Base-by-base conservation (phyloP, 2,888 invertebrate species). In the Napeogenes sylphis region DNA sequence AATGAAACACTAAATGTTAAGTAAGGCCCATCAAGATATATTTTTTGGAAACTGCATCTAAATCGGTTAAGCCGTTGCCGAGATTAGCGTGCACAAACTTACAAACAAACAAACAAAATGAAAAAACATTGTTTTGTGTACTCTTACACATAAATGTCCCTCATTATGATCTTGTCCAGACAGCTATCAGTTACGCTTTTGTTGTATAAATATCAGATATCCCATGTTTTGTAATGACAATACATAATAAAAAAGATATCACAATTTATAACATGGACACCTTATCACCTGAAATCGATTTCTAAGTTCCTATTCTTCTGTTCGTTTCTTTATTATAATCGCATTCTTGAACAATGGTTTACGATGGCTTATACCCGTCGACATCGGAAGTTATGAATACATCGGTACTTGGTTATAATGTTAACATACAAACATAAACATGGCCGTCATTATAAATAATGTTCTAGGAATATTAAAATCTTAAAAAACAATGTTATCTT, bases 371-470 rank as follows among this genome's bases (percentile, higher is more conserved):
- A 78, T 78, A 69, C 66, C 58, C 68, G 68, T 71, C 71, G 64
- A 73, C 76, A 73, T 73, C 78, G 82, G 84, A 85, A 81, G 83
- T 79, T 81, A 79, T 81, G 80, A 81, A 82, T 79, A 76, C 77
- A 75, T 77, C 71, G 73, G 70, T 74, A 71, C 76, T 79, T 80
- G 75, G 77, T 76, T 76, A 62, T 68, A 67, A 71, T 66, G 70
- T 71, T 69, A 66, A 65, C 61, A 68, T 63, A 67, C 57, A 68
- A 72, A 68, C 65, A 68, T 71, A 75, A 72, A 71, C 72, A 72
- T 53, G 56, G 55, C 58, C 56, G 53, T 61, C 62, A 69, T 70
- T 70, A 70, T 75, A 72, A 73, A 76, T 73, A 70, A 72, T 67
- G 61, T 21, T 56, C 12, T 55, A 55, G 55, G 55, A 14, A 33